Percentiles rank a stretch among this genome's conserved stretches.
phyloP scores from a whole-genome alignment of 2,888 invertebrate species.

The Phaonia tiefii region DNA sequence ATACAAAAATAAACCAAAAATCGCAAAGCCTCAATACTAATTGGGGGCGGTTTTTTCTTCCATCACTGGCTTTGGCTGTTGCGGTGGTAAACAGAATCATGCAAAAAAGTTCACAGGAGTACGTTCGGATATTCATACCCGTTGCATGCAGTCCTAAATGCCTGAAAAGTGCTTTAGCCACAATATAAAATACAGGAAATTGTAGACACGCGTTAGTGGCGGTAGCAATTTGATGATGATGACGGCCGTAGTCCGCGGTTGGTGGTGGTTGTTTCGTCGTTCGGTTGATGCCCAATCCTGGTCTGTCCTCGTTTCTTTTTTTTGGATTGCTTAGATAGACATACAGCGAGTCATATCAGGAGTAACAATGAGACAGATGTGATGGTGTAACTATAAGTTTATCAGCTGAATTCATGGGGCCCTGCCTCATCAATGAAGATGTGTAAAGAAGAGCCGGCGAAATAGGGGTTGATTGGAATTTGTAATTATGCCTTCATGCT shows the following conservation, averaged over 20 bases:
- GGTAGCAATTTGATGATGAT: constrained; percentile 48
- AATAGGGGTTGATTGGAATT: neutral
- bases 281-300: neutral
- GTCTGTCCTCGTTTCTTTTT: neutral
- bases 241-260: constrained; percentile 3
- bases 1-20: constrained; percentile 1
- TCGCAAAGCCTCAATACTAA: constrained; percentile 42
- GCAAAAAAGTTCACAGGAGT: neutral
- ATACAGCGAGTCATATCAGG: neutral
- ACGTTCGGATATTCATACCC: neutral
- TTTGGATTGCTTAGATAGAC: neutral
- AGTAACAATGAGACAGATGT: neutral
- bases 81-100: constrained; percentile 40
- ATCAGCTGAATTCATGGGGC: neutral
- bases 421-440: neutral
- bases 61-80: constrained; percentile 10
- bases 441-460: neutral
- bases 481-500: too few relatives aligned
- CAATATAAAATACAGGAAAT: constrained; percentile 62
- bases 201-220: constrained; percentile 62
- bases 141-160: constrained; percentile 60
- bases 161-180: constrained; percentile 59
- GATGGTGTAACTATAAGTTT: neutral
- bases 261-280: neutral
- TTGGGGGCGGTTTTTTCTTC: constrained; percentile 43